Evolutionary conservation across 2,888 invertebrate genomes (phyloP).

Genomic region (Notodonta ziczac): DNA sequence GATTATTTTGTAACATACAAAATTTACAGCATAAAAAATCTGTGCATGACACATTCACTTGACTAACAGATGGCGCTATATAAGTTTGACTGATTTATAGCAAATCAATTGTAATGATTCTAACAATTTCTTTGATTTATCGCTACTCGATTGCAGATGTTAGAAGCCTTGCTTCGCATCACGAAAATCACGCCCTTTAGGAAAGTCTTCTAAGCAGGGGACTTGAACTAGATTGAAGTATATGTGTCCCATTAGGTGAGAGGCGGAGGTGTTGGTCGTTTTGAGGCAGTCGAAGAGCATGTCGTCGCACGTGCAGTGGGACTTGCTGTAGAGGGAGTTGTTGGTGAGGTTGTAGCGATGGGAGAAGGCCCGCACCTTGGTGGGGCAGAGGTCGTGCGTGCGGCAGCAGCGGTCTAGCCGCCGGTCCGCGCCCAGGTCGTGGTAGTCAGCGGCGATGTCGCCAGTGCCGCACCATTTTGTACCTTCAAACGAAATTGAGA

Average conservation of each 20-base stretch:
- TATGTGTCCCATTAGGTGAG: slow-evolving; percentile 91
- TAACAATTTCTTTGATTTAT: slow-evolving; percentile 7
- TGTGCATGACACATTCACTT: slow-evolving; percentile 57
- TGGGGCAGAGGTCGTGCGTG: slow-evolving; percentile 95
- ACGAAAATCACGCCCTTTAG: slow-evolving; percentile 72
- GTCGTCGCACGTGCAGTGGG: slow-evolving; percentile 95
- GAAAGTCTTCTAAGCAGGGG: slow-evolving; percentile 87
- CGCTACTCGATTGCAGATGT: slow-evolving; percentile 53
- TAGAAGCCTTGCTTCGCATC: slow-evolving; percentile 82
- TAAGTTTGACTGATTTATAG: slow-evolving; percentile 29
- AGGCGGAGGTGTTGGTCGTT: slow-evolving; percentile 88
- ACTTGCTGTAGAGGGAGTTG: slow-evolving; percentile 93
- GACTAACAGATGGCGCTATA: slow-evolving; percentile 68
- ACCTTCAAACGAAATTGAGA: slow-evolving; percentile 80
- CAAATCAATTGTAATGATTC: no score
- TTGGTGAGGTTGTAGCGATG: slow-evolving; percentile 93
- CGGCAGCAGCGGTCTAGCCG: slow-evolving; percentile 93
- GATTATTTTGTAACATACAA: slow-evolving; percentile 25
- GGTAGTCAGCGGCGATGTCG: slow-evolving; percentile 92
- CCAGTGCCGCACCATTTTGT: slow-evolving; percentile 97
- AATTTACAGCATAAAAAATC: slow-evolving; percentile 43
- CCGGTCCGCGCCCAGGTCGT: slow-evolving; percentile 91
- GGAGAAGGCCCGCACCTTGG: slow-evolving; percentile 89
- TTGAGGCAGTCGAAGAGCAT: slow-evolving; percentile 93
- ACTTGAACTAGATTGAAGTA: slow-evolving; percentile 93